Evolutionary conservation across 2,888 invertebrate species (phyloP).

Genomic region (Xylophagus ater): DNA sequence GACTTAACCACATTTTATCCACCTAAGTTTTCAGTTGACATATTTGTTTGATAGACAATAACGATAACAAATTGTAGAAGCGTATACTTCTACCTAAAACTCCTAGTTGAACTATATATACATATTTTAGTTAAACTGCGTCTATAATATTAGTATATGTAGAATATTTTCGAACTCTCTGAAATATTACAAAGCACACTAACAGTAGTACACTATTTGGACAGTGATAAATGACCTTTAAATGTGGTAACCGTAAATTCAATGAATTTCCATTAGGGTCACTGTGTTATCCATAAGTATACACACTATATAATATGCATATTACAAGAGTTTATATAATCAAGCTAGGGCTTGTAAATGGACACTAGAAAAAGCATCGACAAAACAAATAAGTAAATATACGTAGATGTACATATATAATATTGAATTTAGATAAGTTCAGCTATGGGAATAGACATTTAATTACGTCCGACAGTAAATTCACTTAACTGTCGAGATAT

Average conservation of each 20-base stretch:
- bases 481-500: conserved; percentile 6
- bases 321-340: no score
- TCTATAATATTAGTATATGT: no score
- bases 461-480: conserved; percentile 14
- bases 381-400: neutral
- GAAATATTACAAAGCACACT: no score
- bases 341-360: no score
- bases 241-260: conserved; percentile 15
- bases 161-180: no score
- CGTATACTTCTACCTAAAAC: no score
- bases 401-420: neutral
- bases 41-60: conserved; percentile 14
- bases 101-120: no score
- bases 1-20: conserved; percentile 9
- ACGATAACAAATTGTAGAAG: conserved; percentile 13
- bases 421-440: neutral
- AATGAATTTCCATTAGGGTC: conserved; percentile 16
- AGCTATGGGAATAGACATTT: conserved; percentile 5
- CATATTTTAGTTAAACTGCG: no score
- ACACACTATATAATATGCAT: no score
- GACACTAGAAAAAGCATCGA: no score
- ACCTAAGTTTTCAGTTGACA: conserved; percentile 11
- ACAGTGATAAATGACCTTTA: conserved; percentile 16
- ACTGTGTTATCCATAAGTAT: no score
- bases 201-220: conserved; percentile 4